These are phyloP conservation scores for Erithacus rubecula DNA, from an alignment of 2,797 vertebrate genomes.

Conservation along the genomic window DNA sequence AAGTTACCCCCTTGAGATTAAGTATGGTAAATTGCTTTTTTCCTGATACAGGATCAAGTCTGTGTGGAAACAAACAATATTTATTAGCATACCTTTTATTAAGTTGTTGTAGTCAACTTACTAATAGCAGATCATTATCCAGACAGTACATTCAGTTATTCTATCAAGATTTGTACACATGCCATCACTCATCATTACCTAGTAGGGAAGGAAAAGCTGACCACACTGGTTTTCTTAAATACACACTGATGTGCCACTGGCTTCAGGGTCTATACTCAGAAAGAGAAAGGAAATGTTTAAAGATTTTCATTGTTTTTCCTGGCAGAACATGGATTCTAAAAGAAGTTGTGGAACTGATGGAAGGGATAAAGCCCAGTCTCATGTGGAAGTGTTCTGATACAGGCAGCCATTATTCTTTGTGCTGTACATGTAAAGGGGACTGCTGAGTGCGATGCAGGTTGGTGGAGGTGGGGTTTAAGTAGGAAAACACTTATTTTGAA, in stretches of 20 bases:
- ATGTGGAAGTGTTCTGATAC: neutral
- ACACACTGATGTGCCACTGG: neutral
- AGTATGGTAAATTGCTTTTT: neutral
- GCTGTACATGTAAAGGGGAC: neutral
- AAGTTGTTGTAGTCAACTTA: neutral
- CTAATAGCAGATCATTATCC: neutral
- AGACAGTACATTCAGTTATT: neutral
- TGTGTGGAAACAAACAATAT: neutral
- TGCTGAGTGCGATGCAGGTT: neutral
- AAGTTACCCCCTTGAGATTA: neutral
- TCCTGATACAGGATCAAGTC: neutral
- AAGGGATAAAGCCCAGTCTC: neutral
- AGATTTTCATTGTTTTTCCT: neutral
- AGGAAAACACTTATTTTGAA: neutral
- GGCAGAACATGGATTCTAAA: neutral
- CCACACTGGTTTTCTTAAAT: neutral
- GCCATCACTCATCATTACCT: fast-evolving
- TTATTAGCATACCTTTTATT: neutral
- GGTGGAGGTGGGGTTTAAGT: neutral
- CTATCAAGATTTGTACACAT: neutral
- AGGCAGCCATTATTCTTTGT: neutral
- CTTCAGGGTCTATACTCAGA: neutral
- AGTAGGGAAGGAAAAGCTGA: neutral
- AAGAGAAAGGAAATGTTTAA: neutral
- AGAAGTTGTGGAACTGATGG: neutral